Conservation (phyloP, 2,113 vertebrate species). For the mouse (Mus musculus) region GRCm39 chr11:61841501-61842000, state of each 20-base stretch:
- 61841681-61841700: neutral
- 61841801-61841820: too few relatives aligned
- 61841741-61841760: neutral
- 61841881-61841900: neutral
- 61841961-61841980: neutral
- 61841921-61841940: neutral
- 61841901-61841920: neutral
- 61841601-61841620: neutral
- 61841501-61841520: neutral
- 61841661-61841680: neutral
- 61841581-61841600: neutral
- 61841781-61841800: too few relatives aligned
- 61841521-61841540: neutral
- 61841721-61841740: neutral
- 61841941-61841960: neutral
- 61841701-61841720: neutral
- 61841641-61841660: neutral
- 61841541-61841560: neutral
- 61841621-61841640: rapidly evolving
- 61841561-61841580: neutral
- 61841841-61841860: neutral
- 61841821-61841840: neutral
- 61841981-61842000: neutral
- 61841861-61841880: neutral
- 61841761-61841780: neutral